Evolutionary conservation across 2,113 vertebrate genomes (phyloP), one percentile per base, ranked within the genome.

Genomic region (Formicarius rufipectus): DNA sequence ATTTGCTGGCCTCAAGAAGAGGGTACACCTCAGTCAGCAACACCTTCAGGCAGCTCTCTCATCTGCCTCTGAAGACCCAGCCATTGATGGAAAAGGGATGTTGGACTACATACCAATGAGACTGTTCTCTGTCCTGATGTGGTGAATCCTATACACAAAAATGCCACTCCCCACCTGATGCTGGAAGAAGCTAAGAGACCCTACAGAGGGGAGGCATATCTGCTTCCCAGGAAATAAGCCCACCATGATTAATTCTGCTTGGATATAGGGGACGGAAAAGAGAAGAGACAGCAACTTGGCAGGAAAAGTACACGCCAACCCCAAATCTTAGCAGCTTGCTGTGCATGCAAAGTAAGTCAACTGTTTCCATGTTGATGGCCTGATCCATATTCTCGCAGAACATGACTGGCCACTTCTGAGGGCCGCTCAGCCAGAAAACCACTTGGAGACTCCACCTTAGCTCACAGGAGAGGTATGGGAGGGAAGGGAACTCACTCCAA

Each of bases 391-490:
- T 58, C 89, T 27, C 56, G 58, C 64, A 95, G 85, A 94, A 87
- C 0, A 9, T 2, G 4, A 90, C 68, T 0, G 0, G 91, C 83
- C 73, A 56, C 21, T 80, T 96, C 72, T 56, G 80, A 92, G 31
- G 88, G 78, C 85, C 23, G 4, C 85, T 92, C 18, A 28, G 95
- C 91, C 53, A 6, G 69, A 94, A 96, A 95, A 84, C 74, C 81
- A 95, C 82, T 84, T 60, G 81, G 93, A 96, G 89, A 92, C 91
- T 95, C 91, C 84, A 95, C 84, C 67, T 79, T 90, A 95, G 93
- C 83, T 91, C 92, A 75, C 96, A 95, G 92, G 90, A 95, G 80
- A 94, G 90, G 92, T 59, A 89, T 63, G 92, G 90, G 72, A 95
- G 64, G 92, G 87, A 89, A 83, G 68, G 85, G 85, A 96, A 92